Conservation (phyloP, 2,797 vertebrate genomes). For the Myripristis murdjan region DNA sequence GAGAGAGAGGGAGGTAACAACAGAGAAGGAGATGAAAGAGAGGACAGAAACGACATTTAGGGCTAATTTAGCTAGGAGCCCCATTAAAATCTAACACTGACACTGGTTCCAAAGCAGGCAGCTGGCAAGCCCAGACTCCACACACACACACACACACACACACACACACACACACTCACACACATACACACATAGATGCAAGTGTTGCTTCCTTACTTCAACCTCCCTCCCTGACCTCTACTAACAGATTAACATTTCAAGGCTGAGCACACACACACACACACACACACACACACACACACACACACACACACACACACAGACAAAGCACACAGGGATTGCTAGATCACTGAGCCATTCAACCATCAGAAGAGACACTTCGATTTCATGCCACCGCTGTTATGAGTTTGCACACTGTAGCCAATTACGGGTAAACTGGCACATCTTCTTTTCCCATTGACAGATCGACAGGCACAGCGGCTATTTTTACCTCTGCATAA, state of each 20-base stretch:
- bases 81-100: constrained; percentile 10
- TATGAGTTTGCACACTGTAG: constrained; percentile 45
- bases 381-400: constrained; percentile 44
- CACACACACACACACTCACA: constrained; percentile 1
- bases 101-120: constrained; percentile 29
- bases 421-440: constrained; percentile 65
- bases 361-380: constrained; percentile 38
- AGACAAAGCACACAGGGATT: constrained; percentile 24
- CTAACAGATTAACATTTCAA: constrained; percentile 49
- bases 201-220: constrained; percentile 18
- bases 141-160: constrained; percentile 13
- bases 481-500: constrained; percentile 80
- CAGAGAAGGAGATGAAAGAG: constrained; percentile 42
- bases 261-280: not conserved
- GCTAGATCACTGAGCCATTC: constrained; percentile 21
- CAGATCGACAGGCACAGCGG: constrained; percentile 67
- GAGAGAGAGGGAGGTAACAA: constrained; percentile 6
- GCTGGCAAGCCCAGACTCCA: constrained; percentile 9
- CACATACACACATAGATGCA: constrained; percentile 2
- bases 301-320: constrained; percentile 11
- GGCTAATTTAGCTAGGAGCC: constrained; percentile 25
- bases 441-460: constrained; percentile 58
- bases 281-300: not conserved
- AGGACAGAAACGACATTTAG: constrained; percentile 23
- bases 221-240: constrained; percentile 27